Evolutionary conservation across 2,113 vertebrate species (phyloP).

Genomic region (Syrrhaptes paradoxus): DNA sequence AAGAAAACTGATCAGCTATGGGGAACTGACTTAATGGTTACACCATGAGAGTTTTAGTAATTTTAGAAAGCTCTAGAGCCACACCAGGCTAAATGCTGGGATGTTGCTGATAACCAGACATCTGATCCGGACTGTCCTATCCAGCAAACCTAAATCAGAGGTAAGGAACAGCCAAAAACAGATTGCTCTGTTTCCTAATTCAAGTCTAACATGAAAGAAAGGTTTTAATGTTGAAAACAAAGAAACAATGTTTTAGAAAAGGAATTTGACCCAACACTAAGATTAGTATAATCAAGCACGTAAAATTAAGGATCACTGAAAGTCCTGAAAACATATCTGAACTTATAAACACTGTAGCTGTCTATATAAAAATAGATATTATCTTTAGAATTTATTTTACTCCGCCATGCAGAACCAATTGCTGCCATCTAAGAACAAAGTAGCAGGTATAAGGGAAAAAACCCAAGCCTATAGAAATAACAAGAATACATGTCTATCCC

Average conservation of each 20-base stretch:
- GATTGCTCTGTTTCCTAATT: not conserved
- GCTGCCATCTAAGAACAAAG: not conserved
- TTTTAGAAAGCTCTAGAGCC: not conserved
- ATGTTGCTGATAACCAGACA: not conserved
- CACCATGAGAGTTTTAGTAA: not conserved
- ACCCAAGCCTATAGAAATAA: not conserved
- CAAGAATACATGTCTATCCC: rapidly evolving
- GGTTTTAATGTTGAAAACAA: not conserved
- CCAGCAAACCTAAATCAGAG: not conserved
- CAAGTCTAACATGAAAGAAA: not conserved
- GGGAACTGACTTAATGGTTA: not conserved
- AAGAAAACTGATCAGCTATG: not conserved
- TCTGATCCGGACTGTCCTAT: not conserved
- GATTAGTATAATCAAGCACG: rapidly evolving
- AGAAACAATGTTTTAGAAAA: not conserved
- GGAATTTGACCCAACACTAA: not conserved
- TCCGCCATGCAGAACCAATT: not conserved
- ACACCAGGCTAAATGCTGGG: not conserved
- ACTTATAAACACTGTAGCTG: not conserved
- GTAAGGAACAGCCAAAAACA: not conserved
- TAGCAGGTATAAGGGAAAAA: not conserved
- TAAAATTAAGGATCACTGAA: not conserved
- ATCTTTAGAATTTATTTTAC: not conserved
- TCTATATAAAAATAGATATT: not conserved
- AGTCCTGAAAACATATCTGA: not conserved